phyloP scores from a whole-genome alignment of 2,113 vertebrate species.

The Syngnathoides biaculeatus region DNA sequence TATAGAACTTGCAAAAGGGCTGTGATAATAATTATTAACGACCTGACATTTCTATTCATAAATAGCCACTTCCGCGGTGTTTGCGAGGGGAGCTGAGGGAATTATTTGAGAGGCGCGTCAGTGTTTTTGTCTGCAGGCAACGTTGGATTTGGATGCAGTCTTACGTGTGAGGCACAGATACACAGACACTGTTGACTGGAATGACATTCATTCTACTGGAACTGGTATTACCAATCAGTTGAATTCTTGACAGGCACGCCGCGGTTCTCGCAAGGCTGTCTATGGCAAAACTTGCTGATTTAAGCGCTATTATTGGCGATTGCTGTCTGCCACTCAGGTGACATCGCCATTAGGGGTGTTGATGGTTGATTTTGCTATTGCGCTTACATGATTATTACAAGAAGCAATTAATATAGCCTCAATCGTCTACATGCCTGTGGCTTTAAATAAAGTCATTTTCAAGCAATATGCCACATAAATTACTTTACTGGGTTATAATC shows the following conservation, averaged over 20 bases:
- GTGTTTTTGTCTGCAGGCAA: constrained; percentile 11
- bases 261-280: constrained; percentile 17
- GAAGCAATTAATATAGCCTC: constrained; percentile 17
- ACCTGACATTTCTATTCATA: constrained; percentile 50
- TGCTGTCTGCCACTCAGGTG: constrained; percentile 34
- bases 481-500: constrained; percentile 37
- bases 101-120: constrained; percentile 4
- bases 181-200: constrained; percentile 7
- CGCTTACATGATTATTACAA: constrained; percentile 37
- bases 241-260: constrained; percentile 22
- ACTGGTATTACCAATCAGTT: constrained; percentile 17
- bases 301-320: constrained; percentile 20
- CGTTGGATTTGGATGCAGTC: background rate
- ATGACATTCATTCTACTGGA: constrained; percentile 20
- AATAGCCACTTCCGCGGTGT: constrained; percentile 14
- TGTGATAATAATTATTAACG: constrained; percentile 36
- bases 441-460: constrained; percentile 15
- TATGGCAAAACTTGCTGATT: constrained; percentile 41
- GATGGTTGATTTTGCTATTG: constrained; percentile 30
- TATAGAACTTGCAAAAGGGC: constrained; percentile 23
- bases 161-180: constrained; percentile 7
- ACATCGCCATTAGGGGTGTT: constrained; percentile 44
- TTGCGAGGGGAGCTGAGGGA: background rate
- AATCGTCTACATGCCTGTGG: constrained; percentile 18
- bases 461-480: constrained; percentile 15